A percentile compares a stretch with the other conserved stretches of the same genome.
Conservation (phyloP, 2,797 vertebrate species). For the Micrastur ruficollis region DNA sequence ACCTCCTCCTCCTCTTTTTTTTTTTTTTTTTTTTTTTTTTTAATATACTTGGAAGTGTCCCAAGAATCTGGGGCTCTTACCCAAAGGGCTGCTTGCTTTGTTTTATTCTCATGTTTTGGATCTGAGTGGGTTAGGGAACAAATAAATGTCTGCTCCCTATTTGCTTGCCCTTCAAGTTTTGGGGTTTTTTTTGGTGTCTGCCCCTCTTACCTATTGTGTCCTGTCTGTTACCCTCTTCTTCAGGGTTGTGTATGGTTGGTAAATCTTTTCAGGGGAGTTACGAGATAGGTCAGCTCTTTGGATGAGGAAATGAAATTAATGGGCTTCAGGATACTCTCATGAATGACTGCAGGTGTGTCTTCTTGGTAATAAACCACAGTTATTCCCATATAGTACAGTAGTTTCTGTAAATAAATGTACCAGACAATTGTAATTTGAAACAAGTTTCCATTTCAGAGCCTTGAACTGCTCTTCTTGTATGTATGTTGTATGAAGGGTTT, state of each 20-base stretch:
- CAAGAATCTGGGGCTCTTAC: neutral
- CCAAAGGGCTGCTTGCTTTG: neutral
- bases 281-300: neutral
- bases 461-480: neutral
- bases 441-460: neutral
- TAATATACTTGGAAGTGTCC: rapidly evolving
- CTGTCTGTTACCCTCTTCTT: neutral
- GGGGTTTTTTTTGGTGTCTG: too few species aligned
- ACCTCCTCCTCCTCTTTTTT: neutral
- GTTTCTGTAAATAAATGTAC: neutral
- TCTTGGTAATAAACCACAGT: neutral
- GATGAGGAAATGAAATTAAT: neutral
- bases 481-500: neutral
- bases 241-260: neutral
- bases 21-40: neutral
- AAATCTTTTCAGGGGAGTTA: neutral
- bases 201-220: neutral
- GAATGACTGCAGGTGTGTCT: neutral
- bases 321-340: neutral
- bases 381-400: neutral
- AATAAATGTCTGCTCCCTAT: neutral
- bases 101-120: neutral
- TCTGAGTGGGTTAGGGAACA: neutral
- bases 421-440: neutral
- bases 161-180: neutral